Percentiles rank a stretch among this genome's conserved stretches.
phyloP scores from a whole-genome alignment of 2,113 vertebrate genomes.

The Panurus biarmicus region DNA sequence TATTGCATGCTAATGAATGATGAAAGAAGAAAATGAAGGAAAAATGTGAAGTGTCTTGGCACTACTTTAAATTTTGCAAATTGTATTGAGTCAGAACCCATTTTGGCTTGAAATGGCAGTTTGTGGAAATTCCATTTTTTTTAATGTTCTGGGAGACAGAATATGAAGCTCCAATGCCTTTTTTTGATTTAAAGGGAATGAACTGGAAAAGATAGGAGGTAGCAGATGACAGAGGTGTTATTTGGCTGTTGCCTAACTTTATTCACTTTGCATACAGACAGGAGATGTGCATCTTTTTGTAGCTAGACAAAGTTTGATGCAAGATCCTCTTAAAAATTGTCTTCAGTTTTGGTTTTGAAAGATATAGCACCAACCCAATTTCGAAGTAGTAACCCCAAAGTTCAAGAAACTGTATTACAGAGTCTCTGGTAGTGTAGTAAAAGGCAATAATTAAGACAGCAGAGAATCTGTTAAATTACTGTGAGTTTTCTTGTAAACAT shows the following conservation, averaged over 20 bases:
- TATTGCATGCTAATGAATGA: not conserved
- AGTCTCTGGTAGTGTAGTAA: not conserved
- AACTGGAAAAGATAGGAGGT: conserved; percentile 20
- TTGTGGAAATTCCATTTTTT: not conserved
- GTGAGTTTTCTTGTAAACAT: not conserved
- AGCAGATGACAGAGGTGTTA: not conserved
- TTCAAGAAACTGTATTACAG: not conserved
- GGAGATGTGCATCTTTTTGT: not conserved
- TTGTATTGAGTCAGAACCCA: not conserved
- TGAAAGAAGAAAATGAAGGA: not conserved
- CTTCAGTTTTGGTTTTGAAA: not conserved
- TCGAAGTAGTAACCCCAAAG: not conserved
- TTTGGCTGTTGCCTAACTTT: not conserved
- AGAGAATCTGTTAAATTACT: not conserved
- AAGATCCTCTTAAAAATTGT: not conserved
- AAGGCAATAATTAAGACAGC: not conserved
- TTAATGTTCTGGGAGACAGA: not conserved
- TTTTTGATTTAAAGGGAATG: not conserved
- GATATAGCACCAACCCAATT: not conserved
- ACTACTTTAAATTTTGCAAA: not conserved
- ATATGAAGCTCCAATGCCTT: not conserved
- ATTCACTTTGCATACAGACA: not conserved
- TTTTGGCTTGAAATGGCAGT: not conserved
- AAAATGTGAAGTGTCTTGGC: not conserved
- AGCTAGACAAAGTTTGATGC: not conserved